Percentiles rank a stretch among this genome's conserved stretches.
phyloP scores from a whole-genome alignment of 2,113 vertebrate genomes.

The Chlorodrepanis virens region DNA sequence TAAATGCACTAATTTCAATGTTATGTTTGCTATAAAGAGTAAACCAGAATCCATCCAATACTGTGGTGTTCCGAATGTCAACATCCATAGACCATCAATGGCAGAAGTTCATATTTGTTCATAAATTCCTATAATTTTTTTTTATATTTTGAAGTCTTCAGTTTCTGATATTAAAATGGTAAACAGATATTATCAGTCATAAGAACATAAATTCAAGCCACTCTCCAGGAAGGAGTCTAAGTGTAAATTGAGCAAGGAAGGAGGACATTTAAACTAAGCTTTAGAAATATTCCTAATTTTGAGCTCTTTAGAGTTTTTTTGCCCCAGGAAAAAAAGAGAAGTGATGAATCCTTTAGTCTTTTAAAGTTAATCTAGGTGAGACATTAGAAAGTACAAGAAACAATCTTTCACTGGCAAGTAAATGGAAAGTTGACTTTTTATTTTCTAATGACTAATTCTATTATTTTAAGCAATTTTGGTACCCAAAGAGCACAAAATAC shows the following conservation, averaged over 20 bases:
- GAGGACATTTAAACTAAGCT: neutral
- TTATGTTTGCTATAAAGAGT: neutral
- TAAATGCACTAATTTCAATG: neutral
- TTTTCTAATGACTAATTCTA: conserved; percentile 1
- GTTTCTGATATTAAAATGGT: neutral
- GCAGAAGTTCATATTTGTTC: neutral
- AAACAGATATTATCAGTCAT: neutral
- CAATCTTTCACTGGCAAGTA: neutral
- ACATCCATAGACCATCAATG: neutral
- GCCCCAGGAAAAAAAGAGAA: neutral
- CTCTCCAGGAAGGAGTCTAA: neutral
- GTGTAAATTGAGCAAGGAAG: neutral
- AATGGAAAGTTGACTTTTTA: conserved; percentile 1
- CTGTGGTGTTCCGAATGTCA: neutral
- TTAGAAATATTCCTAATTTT: neutral
- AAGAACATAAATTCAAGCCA: neutral
- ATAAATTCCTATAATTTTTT: neutral
- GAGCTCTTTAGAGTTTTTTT: neutral
- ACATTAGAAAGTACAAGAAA: conserved; percentile 32
- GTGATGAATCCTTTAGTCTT: neutral
- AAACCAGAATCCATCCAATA: neutral
- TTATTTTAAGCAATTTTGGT: conserved; percentile 25
- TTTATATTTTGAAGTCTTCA: neutral
- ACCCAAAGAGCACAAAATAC: neutral
- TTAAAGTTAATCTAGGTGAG: neutral